Conservation (phyloP, 2,113 vertebrate species). For the Sinocyclocheilus anophthalmus region DNA sequence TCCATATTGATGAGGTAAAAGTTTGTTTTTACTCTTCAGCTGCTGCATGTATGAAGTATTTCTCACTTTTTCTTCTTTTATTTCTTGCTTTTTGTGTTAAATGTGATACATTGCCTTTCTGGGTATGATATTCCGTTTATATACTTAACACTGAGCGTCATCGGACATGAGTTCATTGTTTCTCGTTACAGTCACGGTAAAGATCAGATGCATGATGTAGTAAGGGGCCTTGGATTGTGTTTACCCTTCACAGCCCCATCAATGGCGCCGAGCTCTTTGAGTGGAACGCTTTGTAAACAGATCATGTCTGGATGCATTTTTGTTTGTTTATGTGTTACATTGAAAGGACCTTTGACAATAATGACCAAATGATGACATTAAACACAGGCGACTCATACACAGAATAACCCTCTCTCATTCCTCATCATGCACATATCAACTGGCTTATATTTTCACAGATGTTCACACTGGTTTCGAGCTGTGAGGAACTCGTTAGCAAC, state of each 20-base stretch:
- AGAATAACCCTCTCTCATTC: slow-evolving; percentile 9
- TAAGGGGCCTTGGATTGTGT: neutral
- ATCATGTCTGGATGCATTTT: neutral
- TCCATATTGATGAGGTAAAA: slow-evolving; percentile 53
- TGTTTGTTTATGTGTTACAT: neutral
- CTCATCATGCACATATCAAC: slow-evolving; percentile 2
- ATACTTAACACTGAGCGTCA: slow-evolving; percentile 1
- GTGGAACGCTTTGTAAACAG: neutral
- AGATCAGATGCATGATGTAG: neutral
- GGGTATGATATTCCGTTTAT: slow-evolving; percentile 53
- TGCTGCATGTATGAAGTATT: slow-evolving; percentile 54
- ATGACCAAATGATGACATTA: slow-evolving; percentile 43
- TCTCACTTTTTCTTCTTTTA: slow-evolving; percentile 60
- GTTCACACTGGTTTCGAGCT: slow-evolving; percentile 30
- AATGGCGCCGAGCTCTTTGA: neutral
- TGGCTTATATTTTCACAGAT: slow-evolving; percentile 25
- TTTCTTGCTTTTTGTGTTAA: slow-evolving; percentile 54
- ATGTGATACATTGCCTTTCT: slow-evolving; percentile 65
- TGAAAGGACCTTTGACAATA: slow-evolving; percentile 22
- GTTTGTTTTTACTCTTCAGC: slow-evolving; percentile 29
- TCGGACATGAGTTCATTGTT: neutral
- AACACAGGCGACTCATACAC: too few relatives aligned
- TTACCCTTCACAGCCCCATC: neutral
- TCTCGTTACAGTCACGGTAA: neutral
- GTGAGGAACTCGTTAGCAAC: slow-evolving; percentile 22